Evolutionary conservation across 1,140 invertebrate genomes (phyloP).

Genomic region (Dinoponera quadriceps): DNA sequence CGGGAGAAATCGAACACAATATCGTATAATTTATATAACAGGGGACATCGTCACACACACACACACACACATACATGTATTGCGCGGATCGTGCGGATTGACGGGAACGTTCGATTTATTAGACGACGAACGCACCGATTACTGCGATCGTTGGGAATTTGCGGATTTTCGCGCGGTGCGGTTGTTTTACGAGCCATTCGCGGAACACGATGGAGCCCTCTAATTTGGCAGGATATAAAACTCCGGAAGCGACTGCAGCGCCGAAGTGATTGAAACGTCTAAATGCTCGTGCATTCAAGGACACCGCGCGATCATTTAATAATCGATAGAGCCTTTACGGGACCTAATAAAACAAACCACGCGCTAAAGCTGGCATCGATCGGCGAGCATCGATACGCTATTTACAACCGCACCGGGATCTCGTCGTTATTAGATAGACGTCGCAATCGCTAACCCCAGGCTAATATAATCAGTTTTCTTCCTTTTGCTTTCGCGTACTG

Average conservation of each 20-base stretch:
- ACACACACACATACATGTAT: neutral
- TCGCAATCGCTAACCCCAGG: conserved; percentile 16
- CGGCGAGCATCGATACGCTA: conserved; percentile 44
- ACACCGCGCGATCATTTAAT: conserved; percentile 40
- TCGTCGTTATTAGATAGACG: conserved; percentile 27
- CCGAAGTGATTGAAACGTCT: conserved; percentile 22
- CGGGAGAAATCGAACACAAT: neutral
- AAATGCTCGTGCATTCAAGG: conserved; percentile 41
- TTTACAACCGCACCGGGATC: conserved; percentile 56
- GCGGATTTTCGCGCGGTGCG: neutral
- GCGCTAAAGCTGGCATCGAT: conserved; percentile 55
- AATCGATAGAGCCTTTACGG: conserved; percentile 48
- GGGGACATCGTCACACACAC: too few species aligned
- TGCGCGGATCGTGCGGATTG: too few species aligned
- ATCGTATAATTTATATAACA: neutral
- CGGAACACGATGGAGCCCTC: neutral
- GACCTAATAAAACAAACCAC: conserved; percentile 56
- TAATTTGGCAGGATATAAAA: conserved; percentile 3
- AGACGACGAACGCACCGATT: neutral
- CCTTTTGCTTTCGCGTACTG: neutral
- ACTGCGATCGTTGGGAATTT: neutral
- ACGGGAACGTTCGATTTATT: neutral
- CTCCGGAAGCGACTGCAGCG: neutral
- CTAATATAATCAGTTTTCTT: neutral
- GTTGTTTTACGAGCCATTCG: neutral